Base-by-base conservation (phyloP, 1,140 invertebrate species). In the Panagrolaimus sp. region DNA sequence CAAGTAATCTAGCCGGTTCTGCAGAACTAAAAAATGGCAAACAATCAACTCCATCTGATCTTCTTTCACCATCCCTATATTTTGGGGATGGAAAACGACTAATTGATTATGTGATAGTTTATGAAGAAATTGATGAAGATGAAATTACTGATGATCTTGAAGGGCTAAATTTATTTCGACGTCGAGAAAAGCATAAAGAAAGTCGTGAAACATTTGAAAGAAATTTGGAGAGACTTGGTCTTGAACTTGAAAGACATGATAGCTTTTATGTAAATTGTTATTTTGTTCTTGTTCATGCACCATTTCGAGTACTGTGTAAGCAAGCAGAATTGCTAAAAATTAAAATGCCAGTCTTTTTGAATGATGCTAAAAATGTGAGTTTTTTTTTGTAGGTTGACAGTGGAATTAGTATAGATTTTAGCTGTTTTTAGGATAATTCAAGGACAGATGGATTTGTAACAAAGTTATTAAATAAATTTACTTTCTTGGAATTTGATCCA, bases 251-350 rank as follows among this genome's bases (percentile, higher is more conserved):
- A 57, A 47, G 67, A 53, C 77, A 76, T 63, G 72, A 44, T 42
- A 67, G 23, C 51, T 64, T 51, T 8, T 53, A 77, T 63, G 38
- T 73, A 38, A 70, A 64, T 27, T 76, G 63, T 4, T 43, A 47
- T 31, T 81, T 83, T 61, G 69, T 82, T 5, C 72, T 81, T n/a
- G 88, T 96, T 70, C 91, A 95, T 84, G 91, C 91, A 4, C 91
- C 94, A 0, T 86, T 88, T 77, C 87, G 90, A 80, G 91, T 97
- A 5, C 83, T 97, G 53, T 87, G 89, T 72, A 88, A 91, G 75
- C 96, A 96, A 85, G 90, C 91, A 65, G 94, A 97, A 85, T 89
- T 96, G 76, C 87, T 96, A 74, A 94, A 93, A 83, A 87, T 97
- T 31, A 88, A 93, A 84, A 91, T 96, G 90, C 92, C 93, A 14